Percentiles rank a stretch among this genome's conserved stretches.
phyloP scores from a whole-genome alignment of 2,888 invertebrate genomes.

The Heliconius aoede region DNA sequence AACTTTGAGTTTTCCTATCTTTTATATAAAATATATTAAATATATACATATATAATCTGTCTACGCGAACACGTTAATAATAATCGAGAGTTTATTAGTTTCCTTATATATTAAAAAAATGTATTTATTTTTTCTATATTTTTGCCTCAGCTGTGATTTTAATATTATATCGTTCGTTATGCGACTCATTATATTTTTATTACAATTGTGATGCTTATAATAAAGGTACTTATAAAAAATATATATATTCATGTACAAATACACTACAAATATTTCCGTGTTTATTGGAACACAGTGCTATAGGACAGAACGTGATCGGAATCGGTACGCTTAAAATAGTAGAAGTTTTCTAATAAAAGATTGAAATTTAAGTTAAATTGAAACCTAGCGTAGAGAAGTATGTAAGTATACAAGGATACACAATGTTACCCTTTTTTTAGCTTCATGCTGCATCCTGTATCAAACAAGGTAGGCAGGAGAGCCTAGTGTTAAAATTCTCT shows the following conservation, averaged over 20 bases:
- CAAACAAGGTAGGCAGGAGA: too few species aligned
- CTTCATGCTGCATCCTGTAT: too few species aligned
- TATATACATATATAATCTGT: not conserved
- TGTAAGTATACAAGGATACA: too few species aligned
- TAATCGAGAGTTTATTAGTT: not conserved
- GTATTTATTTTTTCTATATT: not conserved
- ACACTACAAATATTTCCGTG: not conserved
- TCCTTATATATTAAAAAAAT: not conserved
- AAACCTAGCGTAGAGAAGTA: too few species aligned
- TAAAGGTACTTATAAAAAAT: not conserved
- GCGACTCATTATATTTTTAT: not conserved
- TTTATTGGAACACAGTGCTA: not conserved
- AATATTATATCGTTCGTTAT: not conserved
- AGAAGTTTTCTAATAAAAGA: too few species aligned
- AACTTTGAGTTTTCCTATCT: not conserved
- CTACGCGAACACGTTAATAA: not conserved
- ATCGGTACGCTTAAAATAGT: too few species aligned
- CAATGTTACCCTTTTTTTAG: too few species aligned
- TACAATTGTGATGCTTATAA: not conserved
- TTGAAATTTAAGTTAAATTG: too few species aligned
- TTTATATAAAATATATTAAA: not conserved
- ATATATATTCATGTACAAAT: not conserved
- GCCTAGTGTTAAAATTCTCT: too few species aligned
- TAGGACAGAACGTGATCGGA: too few species aligned
- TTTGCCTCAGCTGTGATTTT: not conserved